Percentiles rank a stretch among this genome's conserved stretches.
Evolutionary conservation across 2,888 invertebrate genomes (phyloP).

Genomic region (Sepiola atlantica): DNA sequence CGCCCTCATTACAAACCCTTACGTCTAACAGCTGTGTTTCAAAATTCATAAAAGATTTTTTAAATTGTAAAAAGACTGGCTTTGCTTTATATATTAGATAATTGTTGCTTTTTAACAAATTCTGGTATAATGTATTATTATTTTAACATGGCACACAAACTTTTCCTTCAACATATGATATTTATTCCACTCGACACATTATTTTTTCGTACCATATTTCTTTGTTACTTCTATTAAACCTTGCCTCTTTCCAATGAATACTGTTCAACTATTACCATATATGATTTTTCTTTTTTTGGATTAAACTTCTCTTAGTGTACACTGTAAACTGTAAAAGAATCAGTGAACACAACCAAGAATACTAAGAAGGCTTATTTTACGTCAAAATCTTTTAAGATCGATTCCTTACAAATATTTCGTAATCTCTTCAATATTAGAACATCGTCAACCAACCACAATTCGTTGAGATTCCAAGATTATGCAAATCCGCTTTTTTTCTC

Average conservation of each 20-base stretch:
- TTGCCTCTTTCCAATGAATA: not conserved
- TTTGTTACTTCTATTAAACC: not conserved
- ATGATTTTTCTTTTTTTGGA: not conserved
- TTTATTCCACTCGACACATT: not conserved
- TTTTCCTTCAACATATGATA: too few relatives aligned
- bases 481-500: not conserved
- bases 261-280: not conserved
- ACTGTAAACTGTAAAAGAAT: not conserved
- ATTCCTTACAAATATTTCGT: not conserved
- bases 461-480: not conserved
- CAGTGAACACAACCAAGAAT: not conserved
- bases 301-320: not conserved
- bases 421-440: not conserved
- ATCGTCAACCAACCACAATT: not conserved
- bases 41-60: too few relatives aligned
- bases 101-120: too few relatives aligned
- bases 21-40: too few relatives aligned
- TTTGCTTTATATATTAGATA: too few relatives aligned
- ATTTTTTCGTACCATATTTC: not conserved
- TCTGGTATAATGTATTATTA: too few relatives aligned
- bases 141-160: too few relatives aligned
- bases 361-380: not conserved
- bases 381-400: not conserved
- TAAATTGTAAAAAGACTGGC: too few relatives aligned
- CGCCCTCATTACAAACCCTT: too few relatives aligned